phyloP scores from a whole-genome alignment of 1,140 invertebrate genomes.

The Drosophila nannoptera region DNA sequence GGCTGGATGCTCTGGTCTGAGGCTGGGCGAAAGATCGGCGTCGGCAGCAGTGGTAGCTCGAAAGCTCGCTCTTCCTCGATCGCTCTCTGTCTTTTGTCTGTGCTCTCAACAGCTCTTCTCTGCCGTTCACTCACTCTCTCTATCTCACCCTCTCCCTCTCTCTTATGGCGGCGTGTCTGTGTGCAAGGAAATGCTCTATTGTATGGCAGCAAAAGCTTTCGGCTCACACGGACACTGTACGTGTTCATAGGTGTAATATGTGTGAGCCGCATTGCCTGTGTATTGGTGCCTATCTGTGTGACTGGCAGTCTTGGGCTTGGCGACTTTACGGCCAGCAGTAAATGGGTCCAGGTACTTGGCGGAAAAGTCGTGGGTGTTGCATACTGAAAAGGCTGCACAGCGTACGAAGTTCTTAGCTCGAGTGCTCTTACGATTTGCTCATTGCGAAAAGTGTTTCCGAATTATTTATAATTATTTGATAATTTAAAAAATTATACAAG shows the following conservation, averaged over 20 bases:
- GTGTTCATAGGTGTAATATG: constrained; percentile 46
- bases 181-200: constrained; percentile 56
- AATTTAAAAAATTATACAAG: neutral
- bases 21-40: constrained; percentile 30
- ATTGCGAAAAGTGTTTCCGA: neutral
- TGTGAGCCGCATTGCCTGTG: constrained; percentile 37
- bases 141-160: constrained; percentile 11
- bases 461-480: neutral
- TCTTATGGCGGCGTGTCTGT: neutral
- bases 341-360: constrained; percentile 46
- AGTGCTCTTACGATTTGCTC: neutral
- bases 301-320: constrained; percentile 6
- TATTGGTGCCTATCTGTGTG: constrained; percentile 45
- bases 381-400: constrained; percentile 20
- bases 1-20: constrained; percentile 53
- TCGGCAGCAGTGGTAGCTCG: constrained; percentile 35
- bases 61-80: constrained; percentile 55
- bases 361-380: constrained; percentile 29
- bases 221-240: constrained; percentile 58
- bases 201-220: constrained; percentile 50
- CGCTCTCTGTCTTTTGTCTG: constrained; percentile 18
- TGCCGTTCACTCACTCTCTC: neutral
- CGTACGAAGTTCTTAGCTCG: neutral
- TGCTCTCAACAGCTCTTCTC: constrained; percentile 5
- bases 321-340: constrained; percentile 12